Evolutionary conservation across 2,888 invertebrate genomes (phyloP), one percentile per base, ranked within the genome.

Genomic region (Epiblema foenella): DNA sequence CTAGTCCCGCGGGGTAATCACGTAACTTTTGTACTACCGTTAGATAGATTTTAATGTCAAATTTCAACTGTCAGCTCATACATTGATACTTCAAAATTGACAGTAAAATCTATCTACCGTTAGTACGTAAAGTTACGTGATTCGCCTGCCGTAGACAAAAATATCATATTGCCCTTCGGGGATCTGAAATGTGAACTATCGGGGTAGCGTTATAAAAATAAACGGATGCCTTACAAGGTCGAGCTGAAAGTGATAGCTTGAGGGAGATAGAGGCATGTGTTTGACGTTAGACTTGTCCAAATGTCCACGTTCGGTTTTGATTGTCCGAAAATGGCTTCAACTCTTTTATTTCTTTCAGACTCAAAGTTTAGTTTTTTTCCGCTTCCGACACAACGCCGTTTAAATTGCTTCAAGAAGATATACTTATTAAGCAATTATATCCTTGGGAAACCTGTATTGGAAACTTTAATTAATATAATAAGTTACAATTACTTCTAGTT

Each of bases 131-230:
- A n/a, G n/a, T n/a, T n/a, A n/a, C n/a, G n/a, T n/a, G n/a, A n/a
- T n/a, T n/a, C n/a, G n/a, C n/a, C n/a, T n/a, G n/a, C n/a, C n/a
- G 62, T 56, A 54, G 62, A 62, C 65, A 57, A 74, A 72, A 67
- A 65, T 76, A 74, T 74, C 71, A 60, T 58, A 74, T 73, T 73
- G 69, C 70, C 54, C 69, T 70, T 57, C 68, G 64, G 74, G 72
- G 73, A 68, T 64, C 52, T 68, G 76, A 77, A 82, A 79, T 77
- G 74, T 75, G 80, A 82, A 77, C 76, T 75, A 69, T 74, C 17
- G 59, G 66, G 73, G 70, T 74, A 77, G 75, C 69, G 72, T 68
- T 75, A 77, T 81, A 79, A 82, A 82, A 80, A 83, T 83, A 83
- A 82, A 81, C 75, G 76, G 77, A 77, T 72, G 75, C 75, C 77